Base-by-base conservation (phyloP, 2,113 vertebrate genomes). In the Pseudonaja textilis region DNA sequence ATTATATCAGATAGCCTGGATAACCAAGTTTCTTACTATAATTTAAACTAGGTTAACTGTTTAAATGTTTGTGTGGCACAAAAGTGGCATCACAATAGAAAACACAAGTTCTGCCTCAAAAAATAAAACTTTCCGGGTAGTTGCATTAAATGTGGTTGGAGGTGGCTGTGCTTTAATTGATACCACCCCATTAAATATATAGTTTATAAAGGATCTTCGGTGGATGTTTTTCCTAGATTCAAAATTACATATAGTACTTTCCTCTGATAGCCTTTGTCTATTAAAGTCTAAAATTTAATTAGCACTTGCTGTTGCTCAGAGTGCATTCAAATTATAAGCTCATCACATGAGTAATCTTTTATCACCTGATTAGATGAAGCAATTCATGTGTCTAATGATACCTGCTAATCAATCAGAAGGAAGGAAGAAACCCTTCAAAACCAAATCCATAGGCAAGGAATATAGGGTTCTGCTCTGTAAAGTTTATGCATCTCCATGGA, bases 351-450 rank as follows among this genome's bases (percentile, higher is more conserved):
- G 52, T 61, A 54, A 20, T 47, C 54, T 91, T 94, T 92, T 93
- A 3, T 92, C 93, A 52, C 11, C 86, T 91, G 91, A 93, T 93
- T 93, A 93, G 88, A 90, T 85, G 26, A 26, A 90, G 91, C 59
- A 91, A 92, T 93, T 93, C 88, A 90, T 92, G 34, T 87, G 56
- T 90, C 57, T 93, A 93, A 93, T 92, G 91, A 92, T 93, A 90
- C 91, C 93, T 92, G 57, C 88, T 92, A 92, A 93, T 92, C 93
- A 93, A 90, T 92, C 93, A 87, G 57, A 54, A 86, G 25, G 39
- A 20, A 23, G 26, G 1, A n/a, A 56, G 55, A 39, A 56, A 34
- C 29, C 12, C 81, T 92, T 93, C 88, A 92, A 87, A 92, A 69
- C 47, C 92, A 18, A 86, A 93, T 93, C 81, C 56, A 57, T 74